Percentiles rank a stretch among this genome's conserved stretches.
Conservation (phyloP, 1,140 invertebrate genomes). For the Coenobita brevimanus region DNA sequence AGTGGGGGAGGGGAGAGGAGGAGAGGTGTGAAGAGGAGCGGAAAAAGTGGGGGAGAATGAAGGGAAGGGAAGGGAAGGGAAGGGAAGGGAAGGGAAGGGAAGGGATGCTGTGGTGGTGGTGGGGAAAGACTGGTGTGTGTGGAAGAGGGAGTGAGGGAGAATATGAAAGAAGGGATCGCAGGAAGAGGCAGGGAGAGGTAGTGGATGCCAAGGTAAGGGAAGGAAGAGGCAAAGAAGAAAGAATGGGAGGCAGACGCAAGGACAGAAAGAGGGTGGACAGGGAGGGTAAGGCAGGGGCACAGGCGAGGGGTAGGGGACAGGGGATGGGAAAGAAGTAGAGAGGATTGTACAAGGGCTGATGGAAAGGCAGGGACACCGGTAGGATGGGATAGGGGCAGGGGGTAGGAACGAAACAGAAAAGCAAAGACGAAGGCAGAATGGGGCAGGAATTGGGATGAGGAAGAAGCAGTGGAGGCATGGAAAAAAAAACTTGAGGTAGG, state of each 20-base stretch:
- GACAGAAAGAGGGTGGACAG: background rate
- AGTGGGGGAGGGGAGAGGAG: background rate
- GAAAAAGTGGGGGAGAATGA: background rate
- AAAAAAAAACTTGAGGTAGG: background rate
- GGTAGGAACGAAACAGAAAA: no score
- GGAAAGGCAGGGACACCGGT: background rate
- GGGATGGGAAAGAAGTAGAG: background rate
- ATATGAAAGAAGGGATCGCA: background rate
- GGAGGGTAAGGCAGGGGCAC: background rate
- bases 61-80: background rate
- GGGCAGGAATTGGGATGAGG: no score
- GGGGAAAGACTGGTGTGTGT: background rate
- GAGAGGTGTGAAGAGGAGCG: background rate
- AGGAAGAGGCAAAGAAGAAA: background rate
- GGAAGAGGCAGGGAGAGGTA: slow-evolving; percentile 11
- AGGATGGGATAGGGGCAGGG: background rate
- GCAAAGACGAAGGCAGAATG: no score
- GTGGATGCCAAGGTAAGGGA: background rate
- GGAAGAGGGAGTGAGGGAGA: slow-evolving; percentile 11
- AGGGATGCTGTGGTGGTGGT: background rate
- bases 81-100: no score
- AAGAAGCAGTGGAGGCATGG: no score
- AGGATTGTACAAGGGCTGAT: background rate
- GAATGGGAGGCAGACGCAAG: background rate
- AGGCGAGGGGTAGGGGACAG: background rate